Base-by-base conservation (phyloP, 2,888 invertebrate species). In the Brenthis ino region DNA sequence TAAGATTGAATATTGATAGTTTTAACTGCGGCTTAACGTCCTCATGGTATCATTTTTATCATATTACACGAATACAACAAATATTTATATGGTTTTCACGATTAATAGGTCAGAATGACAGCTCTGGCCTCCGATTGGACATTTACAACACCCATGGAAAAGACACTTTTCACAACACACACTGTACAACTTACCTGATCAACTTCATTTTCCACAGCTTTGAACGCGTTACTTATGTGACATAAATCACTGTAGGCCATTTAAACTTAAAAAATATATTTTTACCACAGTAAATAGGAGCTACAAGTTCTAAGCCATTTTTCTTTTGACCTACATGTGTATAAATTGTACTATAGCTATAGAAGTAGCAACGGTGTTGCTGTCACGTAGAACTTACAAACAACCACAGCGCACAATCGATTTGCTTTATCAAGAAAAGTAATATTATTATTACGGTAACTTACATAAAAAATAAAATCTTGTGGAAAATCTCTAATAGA, bases 181-280 rank as follows among this genome's bases (percentile, higher is more conserved):
- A 83, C 80, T 74, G 77, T 76, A 57, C 70, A 71, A 84, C 90
- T 89, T 85, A 93, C 93, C 89, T 91, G 91, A 83, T 93, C 93
- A 76, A 86, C 80, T 83, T 93, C 93, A 93, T 93, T 93, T 92
- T 93, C 93, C 82, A 91, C 85, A 82, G 86, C 85, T 91, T 92
- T 93, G 82, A 86, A 93, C 86, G 90, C 89, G 87, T 93, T 93
- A 82, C 89, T 84, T 90, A 91, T 83, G 84, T 89, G 92, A 87
- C 92, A 92, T 87, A 93, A 85, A 91, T 93, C 93, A 93, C 93
- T 93, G 92, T 90, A 93, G 88, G 93, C 93, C 93, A 93, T 93
- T 93, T 93, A 93, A 89, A 92, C 76, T 88, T 89, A 89, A 88
- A 92, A 89, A 85, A 85, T 91, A 88, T 75, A 73, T 75, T 89